Base-by-base conservation (phyloP, 35 echinoderm and acorn worm species). In the Acanthaster planci region DNA sequence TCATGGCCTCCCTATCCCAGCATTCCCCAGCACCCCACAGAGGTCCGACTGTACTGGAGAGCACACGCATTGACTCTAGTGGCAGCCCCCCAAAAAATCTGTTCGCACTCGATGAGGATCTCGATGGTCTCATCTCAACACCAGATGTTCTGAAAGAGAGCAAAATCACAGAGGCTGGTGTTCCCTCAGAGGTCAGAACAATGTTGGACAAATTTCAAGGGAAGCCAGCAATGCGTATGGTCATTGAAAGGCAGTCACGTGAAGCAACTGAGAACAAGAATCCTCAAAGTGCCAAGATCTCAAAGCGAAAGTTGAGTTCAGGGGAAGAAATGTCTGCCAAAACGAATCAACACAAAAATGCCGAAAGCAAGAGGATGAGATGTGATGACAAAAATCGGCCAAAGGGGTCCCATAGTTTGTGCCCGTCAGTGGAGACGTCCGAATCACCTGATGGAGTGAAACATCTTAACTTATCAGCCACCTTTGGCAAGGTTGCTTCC, bases 1-100 rank as follows among this genome's bases (percentile, higher is more conserved):
- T 89, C 60, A 89, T 89, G 87, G 80, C 87, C 83, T 76, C 87
- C 31, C 53, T 76, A 47, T 89, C 87, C 55, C 64, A 72, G 64
- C 29, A 72, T 72, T 72, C 64, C 64, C 64, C 30, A 10, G 34
- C 19, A n/a, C 19, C 19, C 19, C 19, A n/a, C 56, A 26, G 34
- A 72, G 64, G 64, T 72, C 64, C 23, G 7, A 10, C 29, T 6
- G 30, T 34, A 14, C 22, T 72, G 64, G 64, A 72, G 64, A 72
- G 64, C 34, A 72, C 64, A 1, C 64, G 64, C 64, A 72, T 72
- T 2, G 42, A 47, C 42, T 26, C 64, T 2, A 26, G 14, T 26
- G 64, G 30, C 23, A 29, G 10, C 64, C 64, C 64, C 22, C 2
- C 21, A 26, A 72, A 72, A 72, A 72, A 72, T 0, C 64, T 72